phyloP scores from a whole-genome alignment of 2,888 invertebrate genomes.

The Cryptus armator region DNA sequence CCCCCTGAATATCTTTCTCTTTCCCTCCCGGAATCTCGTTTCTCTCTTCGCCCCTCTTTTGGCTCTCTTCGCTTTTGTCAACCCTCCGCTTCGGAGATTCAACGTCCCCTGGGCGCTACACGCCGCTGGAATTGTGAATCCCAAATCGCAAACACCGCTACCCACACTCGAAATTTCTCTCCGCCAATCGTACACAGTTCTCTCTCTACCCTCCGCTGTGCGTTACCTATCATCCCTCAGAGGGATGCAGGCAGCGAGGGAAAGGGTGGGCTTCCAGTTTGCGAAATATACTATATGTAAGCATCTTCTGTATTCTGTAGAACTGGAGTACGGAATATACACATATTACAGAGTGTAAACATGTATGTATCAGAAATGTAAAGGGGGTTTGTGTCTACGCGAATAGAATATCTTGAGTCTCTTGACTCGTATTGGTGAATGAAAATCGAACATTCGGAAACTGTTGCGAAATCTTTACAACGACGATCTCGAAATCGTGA shows the following conservation, averaged over 20 bases:
- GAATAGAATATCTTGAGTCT: constrained; percentile 31
- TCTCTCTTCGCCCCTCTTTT: constrained; percentile 34
- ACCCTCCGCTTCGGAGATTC: constrained; percentile 57
- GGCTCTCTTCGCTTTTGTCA: constrained; percentile 54
- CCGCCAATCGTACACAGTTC: constrained; percentile 46
- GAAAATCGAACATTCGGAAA: constrained; percentile 11
- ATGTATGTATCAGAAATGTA: constrained; percentile 21
- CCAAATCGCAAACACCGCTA: constrained; percentile 73
- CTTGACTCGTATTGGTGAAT: background rate
- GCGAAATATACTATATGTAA: constrained; percentile 11
- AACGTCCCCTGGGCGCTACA: constrained; percentile 36
- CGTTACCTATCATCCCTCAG: constrained; percentile 45
- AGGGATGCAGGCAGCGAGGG: constrained; percentile 20
- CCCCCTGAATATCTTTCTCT: constrained; percentile 45
- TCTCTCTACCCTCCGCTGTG: constrained; percentile 33
- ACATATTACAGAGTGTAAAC: constrained; percentile 3
- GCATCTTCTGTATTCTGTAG: background rate
- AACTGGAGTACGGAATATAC: background rate
- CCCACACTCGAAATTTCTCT: constrained; percentile 24
- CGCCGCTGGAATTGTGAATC: constrained; percentile 73
- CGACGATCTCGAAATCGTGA: constrained; percentile 4
- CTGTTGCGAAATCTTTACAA: background rate
- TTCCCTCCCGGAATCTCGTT: constrained; percentile 41
- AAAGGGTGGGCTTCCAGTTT: constrained; percentile 7
- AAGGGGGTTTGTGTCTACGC: constrained; percentile 14